Evolutionary conservation across 2,888 invertebrate genomes (phyloP).

Genomic region (Orthosia cruda): DNA sequence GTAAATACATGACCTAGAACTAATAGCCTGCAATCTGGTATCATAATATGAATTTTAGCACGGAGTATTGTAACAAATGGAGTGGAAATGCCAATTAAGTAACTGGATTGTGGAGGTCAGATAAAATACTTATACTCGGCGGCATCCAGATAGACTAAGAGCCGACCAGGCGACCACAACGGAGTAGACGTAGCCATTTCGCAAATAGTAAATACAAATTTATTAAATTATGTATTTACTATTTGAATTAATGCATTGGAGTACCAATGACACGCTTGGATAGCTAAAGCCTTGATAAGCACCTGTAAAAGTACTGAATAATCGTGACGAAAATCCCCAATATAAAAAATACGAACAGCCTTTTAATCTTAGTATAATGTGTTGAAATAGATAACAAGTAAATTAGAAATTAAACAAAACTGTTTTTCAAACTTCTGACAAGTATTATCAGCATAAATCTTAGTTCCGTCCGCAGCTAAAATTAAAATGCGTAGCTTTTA

Average conservation of each 20-base stretch:
- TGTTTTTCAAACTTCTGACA: neutral
- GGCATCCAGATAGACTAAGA: neutral
- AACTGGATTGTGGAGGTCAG: neutral
- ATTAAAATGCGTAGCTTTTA: too few relatives aligned
- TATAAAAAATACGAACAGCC: neutral
- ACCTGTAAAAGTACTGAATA: neutral
- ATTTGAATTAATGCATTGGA: too few relatives aligned
- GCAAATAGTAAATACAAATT: too few relatives aligned
- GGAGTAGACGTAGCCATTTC: too few relatives aligned
- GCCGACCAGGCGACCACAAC: too few relatives aligned
- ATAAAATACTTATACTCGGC: neutral
- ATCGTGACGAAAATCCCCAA: too few relatives aligned
- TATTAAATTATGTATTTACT: too few relatives aligned
- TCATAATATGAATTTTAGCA: neutral
- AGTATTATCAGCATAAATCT: too few relatives aligned
- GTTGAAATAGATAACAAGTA: neutral
- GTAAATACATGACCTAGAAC: conserved; percentile 4
- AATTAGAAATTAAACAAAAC: neutral
- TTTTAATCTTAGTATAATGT: too few relatives aligned
- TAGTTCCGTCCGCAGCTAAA: too few relatives aligned
- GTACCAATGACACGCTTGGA: neutral
- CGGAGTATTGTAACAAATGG: neutral
- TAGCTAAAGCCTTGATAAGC: neutral
- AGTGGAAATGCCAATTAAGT: conserved; percentile 45
- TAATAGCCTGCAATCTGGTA: conserved; percentile 2